These are phyloP conservation scores for Escarpia spicata DNA, from an alignment of 2,888 invertebrate species.

Conservation along the genomic window DNA sequence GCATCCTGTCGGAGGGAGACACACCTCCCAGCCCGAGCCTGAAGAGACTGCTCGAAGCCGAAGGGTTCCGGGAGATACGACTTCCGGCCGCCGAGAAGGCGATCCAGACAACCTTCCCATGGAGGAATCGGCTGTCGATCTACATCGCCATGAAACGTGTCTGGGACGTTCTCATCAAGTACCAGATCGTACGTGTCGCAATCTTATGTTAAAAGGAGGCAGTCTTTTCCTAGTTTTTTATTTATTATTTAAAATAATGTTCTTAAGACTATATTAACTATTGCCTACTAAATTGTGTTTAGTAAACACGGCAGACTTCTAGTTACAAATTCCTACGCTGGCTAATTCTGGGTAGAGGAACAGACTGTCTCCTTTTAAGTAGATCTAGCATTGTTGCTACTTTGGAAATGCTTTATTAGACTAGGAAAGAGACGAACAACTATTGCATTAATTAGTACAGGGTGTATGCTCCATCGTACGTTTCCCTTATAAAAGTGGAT, in stretches of 20 bases:
- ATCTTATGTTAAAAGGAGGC: not conserved
- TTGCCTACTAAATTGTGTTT: too few relatives aligned
- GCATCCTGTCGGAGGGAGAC: conserved; percentile 58
- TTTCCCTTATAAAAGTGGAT: too few relatives aligned
- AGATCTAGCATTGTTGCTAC: too few relatives aligned
- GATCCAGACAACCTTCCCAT: conserved; percentile 66
- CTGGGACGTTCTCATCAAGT: not conserved
- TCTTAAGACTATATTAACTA: not conserved
- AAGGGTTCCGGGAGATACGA: conserved; percentile 62
- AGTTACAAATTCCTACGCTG: too few relatives aligned
- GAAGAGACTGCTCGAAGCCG: conserved; percentile 49
- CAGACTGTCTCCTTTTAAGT: too few relatives aligned
- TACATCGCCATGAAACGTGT: conserved; percentile 50
- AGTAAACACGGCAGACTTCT: too few relatives aligned
- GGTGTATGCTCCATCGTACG: too few relatives aligned
- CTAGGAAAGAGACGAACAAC: too few relatives aligned
- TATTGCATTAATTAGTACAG: too few relatives aligned
- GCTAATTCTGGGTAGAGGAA: too few relatives aligned
- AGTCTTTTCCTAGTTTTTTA: not conserved
- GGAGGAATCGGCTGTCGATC: conserved; percentile 50
- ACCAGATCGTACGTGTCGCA: not conserved
- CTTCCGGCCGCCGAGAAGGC: conserved; percentile 65
- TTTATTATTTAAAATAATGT: not conserved
- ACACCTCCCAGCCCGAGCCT: conserved; percentile 46
- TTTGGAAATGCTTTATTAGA: too few relatives aligned